A percentile compares a stretch with the other conserved stretches of the same genome.
These are phyloP conservation scores for Oegoconia quadripuncta DNA, from an alignment of 2,888 invertebrate species.

Conservation along the genomic window DNA sequence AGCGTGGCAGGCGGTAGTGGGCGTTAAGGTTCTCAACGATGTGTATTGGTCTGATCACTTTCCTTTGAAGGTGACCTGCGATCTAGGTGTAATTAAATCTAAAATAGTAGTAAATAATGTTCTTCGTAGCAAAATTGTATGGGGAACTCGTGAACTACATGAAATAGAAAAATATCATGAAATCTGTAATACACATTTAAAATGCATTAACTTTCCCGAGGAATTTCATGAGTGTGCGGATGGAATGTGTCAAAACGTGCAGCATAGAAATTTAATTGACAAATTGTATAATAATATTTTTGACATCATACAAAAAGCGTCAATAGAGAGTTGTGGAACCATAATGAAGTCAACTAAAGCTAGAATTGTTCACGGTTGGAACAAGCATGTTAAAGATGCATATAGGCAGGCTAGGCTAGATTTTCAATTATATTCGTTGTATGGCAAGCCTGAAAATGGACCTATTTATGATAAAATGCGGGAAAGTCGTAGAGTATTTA, in stretches of 20 bases:
- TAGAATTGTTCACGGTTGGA: not conserved
- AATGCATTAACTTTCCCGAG: not conserved
- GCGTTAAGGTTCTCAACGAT: not conserved
- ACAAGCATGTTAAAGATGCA: not conserved
- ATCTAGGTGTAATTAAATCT: not conserved
- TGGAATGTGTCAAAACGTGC: not conserved
- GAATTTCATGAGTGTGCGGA: not conserved
- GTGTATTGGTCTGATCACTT: constrained; percentile 6
- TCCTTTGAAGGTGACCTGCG: not conserved
- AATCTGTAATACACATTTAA: not conserved
- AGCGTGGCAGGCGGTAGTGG: not conserved
- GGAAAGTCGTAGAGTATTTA: not conserved
- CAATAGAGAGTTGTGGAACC: not conserved
- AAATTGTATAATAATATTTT: not conserved
- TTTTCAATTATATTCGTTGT: not conserved
- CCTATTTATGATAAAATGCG: not conserved
- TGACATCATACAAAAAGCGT: not conserved
- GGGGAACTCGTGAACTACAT: not conserved
- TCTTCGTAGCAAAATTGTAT: not conserved
- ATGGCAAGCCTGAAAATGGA: not conserved
- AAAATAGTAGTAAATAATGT: not conserved
- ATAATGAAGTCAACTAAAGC: not conserved
- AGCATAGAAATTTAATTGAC: not conserved
- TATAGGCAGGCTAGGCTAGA: not conserved
- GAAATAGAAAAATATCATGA: not conserved